Evolutionary conservation across 2,888 invertebrate genomes (phyloP).

Genomic region (Papilio gigon): DNA sequence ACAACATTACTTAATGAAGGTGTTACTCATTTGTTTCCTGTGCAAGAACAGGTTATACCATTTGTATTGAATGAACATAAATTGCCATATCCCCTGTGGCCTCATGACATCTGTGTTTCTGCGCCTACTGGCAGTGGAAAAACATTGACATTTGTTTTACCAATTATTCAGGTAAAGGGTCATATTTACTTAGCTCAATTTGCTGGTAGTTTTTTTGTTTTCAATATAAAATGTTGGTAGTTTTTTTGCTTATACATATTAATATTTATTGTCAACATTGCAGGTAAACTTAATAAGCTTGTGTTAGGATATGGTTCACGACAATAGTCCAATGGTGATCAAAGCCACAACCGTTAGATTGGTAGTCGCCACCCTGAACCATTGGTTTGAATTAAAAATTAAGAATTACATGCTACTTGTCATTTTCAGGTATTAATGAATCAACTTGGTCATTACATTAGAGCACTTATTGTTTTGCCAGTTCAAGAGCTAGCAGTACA

Average conservation of each 20-base stretch:
- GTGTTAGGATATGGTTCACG: no score
- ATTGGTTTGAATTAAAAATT: neutral
- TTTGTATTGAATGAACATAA: slow-evolving; percentile 86
- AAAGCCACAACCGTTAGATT: no score
- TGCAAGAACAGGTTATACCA: slow-evolving; percentile 90
- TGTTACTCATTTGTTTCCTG: slow-evolving; percentile 91
- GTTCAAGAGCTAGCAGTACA: slow-evolving; percentile 96
- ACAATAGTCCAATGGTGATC: no score
- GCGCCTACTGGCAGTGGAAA: slow-evolving; percentile 99
- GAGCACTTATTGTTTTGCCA: slow-evolving; percentile 95
- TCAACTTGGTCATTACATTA: slow-evolving; percentile 85
- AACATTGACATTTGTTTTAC: slow-evolving; percentile 96
- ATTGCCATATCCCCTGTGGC: slow-evolving; percentile 84
- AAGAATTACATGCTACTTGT: neutral
- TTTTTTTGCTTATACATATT: no score
- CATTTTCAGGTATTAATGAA: slow-evolving; percentile 81
- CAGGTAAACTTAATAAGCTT: no score
- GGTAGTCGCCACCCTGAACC: no score
- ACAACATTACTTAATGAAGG: slow-evolving; percentile 86
- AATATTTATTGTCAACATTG: no score
- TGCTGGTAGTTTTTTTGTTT: no score
- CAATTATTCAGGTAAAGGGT: slow-evolving; percentile 91
- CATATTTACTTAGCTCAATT: no score
- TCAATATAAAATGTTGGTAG: no score
- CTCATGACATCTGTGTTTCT: slow-evolving; percentile 96